Evolutionary conservation across 2,888 invertebrate genomes (phyloP).

Genomic region (Odontocolon sp.): DNA sequence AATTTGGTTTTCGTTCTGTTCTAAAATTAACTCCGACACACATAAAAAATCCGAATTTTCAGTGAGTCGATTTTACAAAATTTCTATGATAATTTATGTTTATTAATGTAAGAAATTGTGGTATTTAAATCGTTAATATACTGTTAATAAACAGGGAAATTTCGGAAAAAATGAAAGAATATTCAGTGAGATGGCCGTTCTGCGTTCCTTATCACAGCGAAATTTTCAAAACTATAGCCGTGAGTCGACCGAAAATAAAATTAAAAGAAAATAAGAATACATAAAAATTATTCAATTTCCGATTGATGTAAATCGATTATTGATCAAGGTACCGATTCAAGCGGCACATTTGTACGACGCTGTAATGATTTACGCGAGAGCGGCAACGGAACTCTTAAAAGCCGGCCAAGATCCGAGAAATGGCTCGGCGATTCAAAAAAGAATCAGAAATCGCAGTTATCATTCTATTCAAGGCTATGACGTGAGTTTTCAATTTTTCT

Average conservation of each 20-base stretch:
- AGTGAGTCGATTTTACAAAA: slow-evolving; percentile 83
- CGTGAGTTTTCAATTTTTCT: slow-evolving; percentile 82
- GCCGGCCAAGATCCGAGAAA: slow-evolving; percentile 87
- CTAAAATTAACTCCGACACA: slow-evolving; percentile 90
- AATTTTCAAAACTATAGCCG: slow-evolving; percentile 88
- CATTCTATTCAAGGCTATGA: slow-evolving; percentile 91
- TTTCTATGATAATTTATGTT: neutral
- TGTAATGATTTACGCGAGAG: slow-evolving; percentile 92
- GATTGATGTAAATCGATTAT: neutral
- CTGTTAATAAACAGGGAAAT: slow-evolving; percentile 82
- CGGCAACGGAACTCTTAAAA: slow-evolving; percentile 88
- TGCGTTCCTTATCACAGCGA: slow-evolving; percentile 90
- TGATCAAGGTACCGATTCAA: slow-evolving; percentile 88
- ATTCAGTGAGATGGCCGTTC: slow-evolving; percentile 88
- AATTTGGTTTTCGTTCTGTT: slow-evolving; percentile 88
- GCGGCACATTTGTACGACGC: slow-evolving; percentile 94
- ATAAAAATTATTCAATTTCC: neutral
- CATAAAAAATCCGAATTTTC: slow-evolving; percentile 88
- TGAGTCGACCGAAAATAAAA: slow-evolving; percentile 78
- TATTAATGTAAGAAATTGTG: neutral
- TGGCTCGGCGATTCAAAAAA: slow-evolving; percentile 88
- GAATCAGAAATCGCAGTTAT: slow-evolving; percentile 89
- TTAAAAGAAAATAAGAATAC: neutral
- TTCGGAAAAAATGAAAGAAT: slow-evolving; percentile 87
- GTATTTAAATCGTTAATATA: neutral